Conservation (phyloP, 2,797 vertebrate genomes). For the Centropyge bicolor region DNA sequence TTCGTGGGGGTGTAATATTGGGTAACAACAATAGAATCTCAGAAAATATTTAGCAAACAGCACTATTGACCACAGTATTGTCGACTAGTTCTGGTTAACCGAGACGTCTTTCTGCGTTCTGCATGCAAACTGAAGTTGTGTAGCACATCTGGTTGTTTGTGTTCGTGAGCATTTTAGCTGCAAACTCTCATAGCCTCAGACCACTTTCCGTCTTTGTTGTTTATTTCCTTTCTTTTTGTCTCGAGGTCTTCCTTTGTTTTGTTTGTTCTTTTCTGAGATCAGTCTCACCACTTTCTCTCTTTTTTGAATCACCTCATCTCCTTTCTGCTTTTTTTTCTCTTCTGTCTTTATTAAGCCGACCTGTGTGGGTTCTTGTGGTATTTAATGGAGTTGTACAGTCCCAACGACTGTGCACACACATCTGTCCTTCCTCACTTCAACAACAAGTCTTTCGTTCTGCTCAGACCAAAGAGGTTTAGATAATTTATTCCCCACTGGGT, state of each 20-base stretch:
- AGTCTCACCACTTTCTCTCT: conserved; percentile 36
- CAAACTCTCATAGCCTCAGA: conserved; percentile 39
- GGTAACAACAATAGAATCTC: conserved; percentile 52
- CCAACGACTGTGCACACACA: conserved; percentile 19
- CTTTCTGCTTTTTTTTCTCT: not conserved
- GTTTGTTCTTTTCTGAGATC: conserved; percentile 43
- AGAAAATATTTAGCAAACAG: conserved; percentile 59
- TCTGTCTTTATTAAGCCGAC: conserved; percentile 24
- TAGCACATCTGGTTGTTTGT: conserved; percentile 56
- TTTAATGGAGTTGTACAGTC: conserved; percentile 18
- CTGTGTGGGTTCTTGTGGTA: conserved; percentile 8
- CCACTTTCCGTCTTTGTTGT: conserved; percentile 33
- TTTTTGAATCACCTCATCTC: conserved; percentile 13
- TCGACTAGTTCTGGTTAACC: conserved; percentile 62
- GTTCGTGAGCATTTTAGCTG: conserved; percentile 24
- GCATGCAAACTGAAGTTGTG: conserved; percentile 44
- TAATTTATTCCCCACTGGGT: conserved; percentile 53
- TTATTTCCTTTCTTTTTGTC: conserved; percentile 43
- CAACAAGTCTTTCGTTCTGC: conserved; percentile 46
- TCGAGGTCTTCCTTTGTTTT: conserved; percentile 47
- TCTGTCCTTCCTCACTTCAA: conserved; percentile 17
- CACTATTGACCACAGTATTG: conserved; percentile 51
- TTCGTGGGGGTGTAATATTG: conserved; percentile 27
- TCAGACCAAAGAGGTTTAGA: conserved; percentile 24
- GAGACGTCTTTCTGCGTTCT: conserved; percentile 50